Conservation (phyloP, 2,888 invertebrate species). For the Pomacea canaliculata region DNA sequence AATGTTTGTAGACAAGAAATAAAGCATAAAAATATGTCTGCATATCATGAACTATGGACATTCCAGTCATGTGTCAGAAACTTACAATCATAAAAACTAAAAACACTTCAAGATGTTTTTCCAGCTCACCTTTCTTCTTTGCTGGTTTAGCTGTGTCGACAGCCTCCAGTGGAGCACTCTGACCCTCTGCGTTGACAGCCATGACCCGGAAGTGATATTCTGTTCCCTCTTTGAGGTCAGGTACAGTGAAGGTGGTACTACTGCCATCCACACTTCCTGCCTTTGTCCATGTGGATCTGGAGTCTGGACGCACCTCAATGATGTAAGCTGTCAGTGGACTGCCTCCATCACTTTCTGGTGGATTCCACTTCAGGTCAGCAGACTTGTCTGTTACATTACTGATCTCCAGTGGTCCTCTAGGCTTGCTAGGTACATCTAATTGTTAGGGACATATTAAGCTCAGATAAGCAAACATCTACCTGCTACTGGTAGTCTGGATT, state of each 20-base stretch:
- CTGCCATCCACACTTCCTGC: conserved; percentile 72
- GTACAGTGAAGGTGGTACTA: conserved; percentile 38
- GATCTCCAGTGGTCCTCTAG: conserved; percentile 82
- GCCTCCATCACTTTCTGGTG: conserved; percentile 62
- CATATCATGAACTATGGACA: not conserved
- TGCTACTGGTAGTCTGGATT: too few relatives aligned
- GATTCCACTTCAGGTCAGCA: conserved; percentile 77
- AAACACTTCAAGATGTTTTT: not conserved
- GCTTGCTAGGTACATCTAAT: conserved; percentile 86
- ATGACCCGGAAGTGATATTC: conserved; percentile 89
- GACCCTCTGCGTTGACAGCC: conserved; percentile 90
- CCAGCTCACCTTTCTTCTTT: conserved; percentile 42
- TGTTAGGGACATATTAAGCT: too few relatives aligned
- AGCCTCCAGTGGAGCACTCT: conserved; percentile 85
- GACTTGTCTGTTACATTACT: conserved; percentile 86
- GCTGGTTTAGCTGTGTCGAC: conserved; percentile 50
- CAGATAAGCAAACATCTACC: too few relatives aligned
- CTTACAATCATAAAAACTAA: not conserved
- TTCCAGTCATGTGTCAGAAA: not conserved
- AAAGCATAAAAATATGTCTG: not conserved
- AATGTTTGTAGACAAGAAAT: not conserved
- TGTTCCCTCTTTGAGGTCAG: conserved; percentile 76
- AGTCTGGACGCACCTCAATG: conserved; percentile 78
- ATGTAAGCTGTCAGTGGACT: conserved; percentile 55
- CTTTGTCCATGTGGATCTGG: conserved; percentile 82